Conservation (phyloP, 1,140 invertebrate species). For the Drosophila ohnishii region DNA sequence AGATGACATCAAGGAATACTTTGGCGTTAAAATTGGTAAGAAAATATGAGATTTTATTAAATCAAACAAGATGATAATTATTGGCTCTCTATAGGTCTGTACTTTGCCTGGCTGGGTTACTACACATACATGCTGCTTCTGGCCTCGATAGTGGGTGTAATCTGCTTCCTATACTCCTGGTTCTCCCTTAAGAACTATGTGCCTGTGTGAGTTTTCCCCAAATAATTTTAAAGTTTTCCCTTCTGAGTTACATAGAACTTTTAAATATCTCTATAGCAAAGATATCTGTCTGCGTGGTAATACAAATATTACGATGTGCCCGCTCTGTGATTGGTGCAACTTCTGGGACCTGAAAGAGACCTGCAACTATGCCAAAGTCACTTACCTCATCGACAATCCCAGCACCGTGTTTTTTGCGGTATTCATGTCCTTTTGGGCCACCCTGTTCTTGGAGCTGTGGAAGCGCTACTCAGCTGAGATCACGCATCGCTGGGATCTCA, state of each 20-base stretch:
- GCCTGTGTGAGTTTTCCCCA: constrained; percentile 86
- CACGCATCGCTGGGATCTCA: constrained; percentile 95
- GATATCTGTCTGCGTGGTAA: constrained; percentile 90
- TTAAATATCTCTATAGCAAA: constrained; percentile 85
- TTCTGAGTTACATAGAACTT: background rate
- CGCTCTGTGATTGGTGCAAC: constrained; percentile 93
- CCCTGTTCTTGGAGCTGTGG: constrained; percentile 96
- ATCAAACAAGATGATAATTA: background rate
- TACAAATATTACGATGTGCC: constrained; percentile 89
- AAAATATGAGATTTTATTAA: too few species aligned
- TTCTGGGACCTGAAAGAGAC: constrained; percentile 95
- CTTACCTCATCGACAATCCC: constrained; percentile 97
- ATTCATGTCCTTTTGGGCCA: constrained; percentile 98
- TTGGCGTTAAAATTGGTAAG: constrained; percentile 94
- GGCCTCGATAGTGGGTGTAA: constrained; percentile 91
- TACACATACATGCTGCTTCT: constrained; percentile 97
- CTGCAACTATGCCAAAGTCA: constrained; percentile 93
- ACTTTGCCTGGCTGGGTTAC: constrained; percentile 98
- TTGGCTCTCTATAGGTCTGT: constrained; percentile 84
- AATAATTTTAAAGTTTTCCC: background rate
- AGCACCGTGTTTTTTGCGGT: constrained; percentile 97
- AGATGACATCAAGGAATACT: constrained; percentile 94
- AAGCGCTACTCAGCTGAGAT: constrained; percentile 96
- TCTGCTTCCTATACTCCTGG: constrained; percentile 92
- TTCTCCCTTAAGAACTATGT: constrained; percentile 88